Evolutionary conservation across 2,113 vertebrate species (phyloP).

Genomic region (Crotalus viridis): DNA sequence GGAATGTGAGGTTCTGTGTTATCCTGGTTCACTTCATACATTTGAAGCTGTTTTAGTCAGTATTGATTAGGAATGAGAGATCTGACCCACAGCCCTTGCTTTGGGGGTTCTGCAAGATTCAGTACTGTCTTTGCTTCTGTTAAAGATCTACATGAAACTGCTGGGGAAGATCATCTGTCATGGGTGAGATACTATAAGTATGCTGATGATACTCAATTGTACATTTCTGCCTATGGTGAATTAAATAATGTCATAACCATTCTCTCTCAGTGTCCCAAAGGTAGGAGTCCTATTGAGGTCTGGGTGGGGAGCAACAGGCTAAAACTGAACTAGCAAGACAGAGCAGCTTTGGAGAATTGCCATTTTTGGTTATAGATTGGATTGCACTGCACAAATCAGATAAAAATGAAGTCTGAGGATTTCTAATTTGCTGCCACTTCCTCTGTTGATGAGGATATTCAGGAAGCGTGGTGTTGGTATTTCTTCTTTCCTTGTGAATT

Average conservation of each 20-base stretch:
- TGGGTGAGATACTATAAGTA: background rate
- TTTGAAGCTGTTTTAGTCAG: background rate
- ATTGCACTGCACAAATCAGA: background rate
- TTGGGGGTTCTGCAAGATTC: background rate
- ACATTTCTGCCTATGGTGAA: background rate
- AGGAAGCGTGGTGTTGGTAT: background rate
- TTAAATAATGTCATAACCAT: background rate
- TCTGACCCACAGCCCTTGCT: background rate
- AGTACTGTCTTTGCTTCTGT: background rate
- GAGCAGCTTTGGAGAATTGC: background rate
- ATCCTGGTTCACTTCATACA: background rate
- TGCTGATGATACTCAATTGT: background rate
- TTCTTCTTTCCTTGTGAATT: background rate
- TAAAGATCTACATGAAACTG: background rate
- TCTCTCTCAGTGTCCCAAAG: background rate
- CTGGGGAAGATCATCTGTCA: background rate
- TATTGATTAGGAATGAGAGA: background rate
- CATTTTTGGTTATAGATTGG: background rate
- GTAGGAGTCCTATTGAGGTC: background rate
- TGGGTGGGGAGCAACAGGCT: background rate
- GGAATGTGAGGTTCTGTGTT: background rate
- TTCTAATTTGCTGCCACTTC: background rate
- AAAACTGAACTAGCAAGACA: background rate
- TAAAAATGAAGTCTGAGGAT: background rate
- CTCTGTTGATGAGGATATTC: background rate